These are phyloP conservation scores for Sarcophaga caerulescens DNA, from an alignment of 2,888 invertebrate genomes.

Conservation along the genomic window DNA sequence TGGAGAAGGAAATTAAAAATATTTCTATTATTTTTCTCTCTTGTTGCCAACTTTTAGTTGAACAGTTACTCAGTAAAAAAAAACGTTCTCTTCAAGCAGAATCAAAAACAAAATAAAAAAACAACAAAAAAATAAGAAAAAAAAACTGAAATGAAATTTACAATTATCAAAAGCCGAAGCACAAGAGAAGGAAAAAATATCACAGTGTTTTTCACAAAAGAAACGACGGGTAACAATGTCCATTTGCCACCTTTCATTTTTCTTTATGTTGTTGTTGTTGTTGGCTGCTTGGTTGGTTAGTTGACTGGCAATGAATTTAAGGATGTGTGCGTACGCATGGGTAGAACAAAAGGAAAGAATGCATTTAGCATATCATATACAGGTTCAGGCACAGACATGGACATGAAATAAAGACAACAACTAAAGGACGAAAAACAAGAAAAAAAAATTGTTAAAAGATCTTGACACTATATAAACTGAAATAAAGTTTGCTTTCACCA, in stretches of 20 bases:
- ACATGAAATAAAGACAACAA: conserved; percentile 12
- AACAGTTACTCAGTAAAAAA: conserved; percentile 39
- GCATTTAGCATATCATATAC: conserved; percentile 43
- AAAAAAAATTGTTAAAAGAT: conserved; percentile 28
- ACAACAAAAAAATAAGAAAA: conserved; percentile 10
- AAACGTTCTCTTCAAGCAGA: conserved; percentile 7
- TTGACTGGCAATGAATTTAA: neutral
- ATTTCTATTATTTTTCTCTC: conserved; percentile 23
- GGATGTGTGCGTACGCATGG: conserved; percentile 14
- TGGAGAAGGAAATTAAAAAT: conserved; percentile 51
- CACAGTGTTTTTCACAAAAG: conserved; percentile 27
- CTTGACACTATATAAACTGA: conserved; percentile 42
- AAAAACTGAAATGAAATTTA: conserved; percentile 5
- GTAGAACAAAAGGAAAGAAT: conserved; percentile 8
- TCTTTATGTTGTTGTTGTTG: neutral
- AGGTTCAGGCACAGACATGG: neutral
- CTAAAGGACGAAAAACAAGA: neutral
- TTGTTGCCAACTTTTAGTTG: conserved; percentile 43
- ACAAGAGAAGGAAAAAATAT: conserved; percentile 7
- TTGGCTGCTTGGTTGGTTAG: neutral
- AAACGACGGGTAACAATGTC: conserved; percentile 46
- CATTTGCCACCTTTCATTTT: conserved; percentile 59
- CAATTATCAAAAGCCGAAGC: conserved; percentile 46
- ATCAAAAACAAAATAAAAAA: conserved; percentile 16
- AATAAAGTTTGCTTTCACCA: conserved; percentile 45